Conservation (phyloP, 1,140 invertebrate genomes). For the Drosophila pandora region DNA sequence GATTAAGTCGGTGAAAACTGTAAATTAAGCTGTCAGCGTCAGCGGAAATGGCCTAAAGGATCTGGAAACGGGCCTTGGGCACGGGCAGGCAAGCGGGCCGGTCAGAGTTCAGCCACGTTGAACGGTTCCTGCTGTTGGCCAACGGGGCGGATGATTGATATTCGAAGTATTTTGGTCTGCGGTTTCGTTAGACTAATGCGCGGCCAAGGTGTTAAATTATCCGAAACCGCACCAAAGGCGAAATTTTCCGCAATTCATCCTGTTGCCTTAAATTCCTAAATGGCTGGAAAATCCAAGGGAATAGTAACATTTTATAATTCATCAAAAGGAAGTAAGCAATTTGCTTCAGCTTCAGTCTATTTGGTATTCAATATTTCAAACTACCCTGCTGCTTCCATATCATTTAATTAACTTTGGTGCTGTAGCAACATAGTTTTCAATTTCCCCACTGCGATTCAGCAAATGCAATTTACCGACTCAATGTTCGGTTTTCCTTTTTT, state of each 20-base stretch:
- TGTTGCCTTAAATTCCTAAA: not conserved
- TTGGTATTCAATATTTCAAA: constrained; percentile 2
- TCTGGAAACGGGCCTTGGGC: constrained; percentile 2
- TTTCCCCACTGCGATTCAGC: constrained; percentile 17
- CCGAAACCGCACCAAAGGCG: constrained; percentile 25
- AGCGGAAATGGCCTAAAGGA: constrained; percentile 14
- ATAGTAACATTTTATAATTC: not conserved
- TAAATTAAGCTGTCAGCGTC: constrained; percentile 67
- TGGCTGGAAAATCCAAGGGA: not conserved
- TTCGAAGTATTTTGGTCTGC: constrained; percentile 28
- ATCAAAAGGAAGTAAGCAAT: not conserved
- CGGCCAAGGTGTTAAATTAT: constrained; percentile 48
- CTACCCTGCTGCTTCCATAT: not conserved
- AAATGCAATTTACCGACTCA: constrained; percentile 43
- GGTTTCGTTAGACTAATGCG: constrained; percentile 39
- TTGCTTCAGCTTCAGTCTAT: not conserved
- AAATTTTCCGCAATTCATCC: not conserved
- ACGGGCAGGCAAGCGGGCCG: constrained; percentile 1
- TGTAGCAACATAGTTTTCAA: constrained; percentile 12
- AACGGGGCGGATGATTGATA: constrained; percentile 75
- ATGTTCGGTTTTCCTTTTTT: not conserved
- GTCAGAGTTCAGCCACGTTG: constrained; percentile 43
- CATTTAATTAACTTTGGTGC: constrained; percentile 27
- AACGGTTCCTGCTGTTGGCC: constrained; percentile 30
- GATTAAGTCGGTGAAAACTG: constrained; percentile 53